These are phyloP conservation scores for Rotaria sp. DNA, from an alignment of 2,888 invertebrate genomes.

Conservation along the genomic window DNA sequence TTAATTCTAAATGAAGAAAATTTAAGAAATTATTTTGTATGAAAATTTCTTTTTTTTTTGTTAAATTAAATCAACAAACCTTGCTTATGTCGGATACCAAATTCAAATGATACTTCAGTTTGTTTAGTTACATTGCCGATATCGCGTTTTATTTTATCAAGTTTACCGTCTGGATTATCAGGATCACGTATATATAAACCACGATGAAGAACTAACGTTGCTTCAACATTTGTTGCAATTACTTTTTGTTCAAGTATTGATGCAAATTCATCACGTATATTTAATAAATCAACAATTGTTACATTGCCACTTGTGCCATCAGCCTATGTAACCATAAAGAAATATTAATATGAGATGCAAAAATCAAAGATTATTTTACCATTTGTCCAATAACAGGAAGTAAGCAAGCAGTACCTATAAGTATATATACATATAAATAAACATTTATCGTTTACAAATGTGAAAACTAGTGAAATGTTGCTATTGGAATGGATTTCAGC, in stretches of 20 bases:
- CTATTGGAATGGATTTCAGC: no score
- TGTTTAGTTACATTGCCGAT: constrained; percentile 37
- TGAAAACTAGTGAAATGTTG: no score
- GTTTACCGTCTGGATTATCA: constrained; percentile 15
- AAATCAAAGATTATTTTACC: background rate
- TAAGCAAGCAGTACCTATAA: constrained; percentile 33
- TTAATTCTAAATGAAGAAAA: background rate
- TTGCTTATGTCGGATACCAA: constrained; percentile 29
- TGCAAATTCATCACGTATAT: constrained; percentile 51
- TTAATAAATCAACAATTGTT: constrained; percentile 53
- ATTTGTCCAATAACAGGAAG: constrained; percentile 36
- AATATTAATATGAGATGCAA: no score
- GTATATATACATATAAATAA: no score
- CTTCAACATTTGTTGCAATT: constrained; percentile 51
- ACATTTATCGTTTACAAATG: no score
- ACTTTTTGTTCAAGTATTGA: constrained; percentile 50
- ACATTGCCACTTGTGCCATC: constrained; percentile 44
- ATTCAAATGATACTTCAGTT: constrained; percentile 38
- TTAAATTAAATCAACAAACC: background rate
- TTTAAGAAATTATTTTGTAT: background rate
- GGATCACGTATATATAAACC: constrained; percentile 45
- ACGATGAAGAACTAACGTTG: constrained; percentile 49
- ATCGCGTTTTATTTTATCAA: constrained; percentile 29
- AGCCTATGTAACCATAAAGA: background rate
- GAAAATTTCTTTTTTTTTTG: background rate